Percentiles rank a stretch among this genome's conserved stretches.
phyloP scores from a whole-genome alignment of 2,888 invertebrate species.

The Plagiodera versicolora region DNA sequence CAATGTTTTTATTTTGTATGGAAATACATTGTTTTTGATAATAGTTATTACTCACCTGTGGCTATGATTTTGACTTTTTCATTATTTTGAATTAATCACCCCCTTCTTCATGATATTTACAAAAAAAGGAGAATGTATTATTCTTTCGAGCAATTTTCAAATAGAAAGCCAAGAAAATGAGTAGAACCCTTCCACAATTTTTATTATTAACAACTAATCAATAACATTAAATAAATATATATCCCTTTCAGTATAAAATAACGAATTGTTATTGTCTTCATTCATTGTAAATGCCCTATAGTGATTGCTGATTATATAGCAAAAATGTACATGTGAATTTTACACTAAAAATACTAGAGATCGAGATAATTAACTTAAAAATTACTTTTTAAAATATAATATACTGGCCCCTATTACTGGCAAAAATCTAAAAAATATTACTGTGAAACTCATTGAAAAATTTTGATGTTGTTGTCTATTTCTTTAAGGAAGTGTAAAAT shows the following conservation, averaged over 20 bases:
- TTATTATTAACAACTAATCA: slow-evolving; percentile 42
- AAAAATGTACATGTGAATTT: slow-evolving; percentile 23
- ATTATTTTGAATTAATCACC: too few relatives aligned
- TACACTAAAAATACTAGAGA: slow-evolving; percentile 30
- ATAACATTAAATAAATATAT: slow-evolving; percentile 45
- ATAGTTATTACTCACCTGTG: not conserved
- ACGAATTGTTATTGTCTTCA: slow-evolving; percentile 30
- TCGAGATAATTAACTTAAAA: slow-evolving; percentile 25
- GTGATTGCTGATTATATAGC: slow-evolving; percentile 22
- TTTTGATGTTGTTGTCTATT: too few relatives aligned
- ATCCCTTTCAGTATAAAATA: slow-evolving; percentile 33
- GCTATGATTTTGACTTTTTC: not conserved
- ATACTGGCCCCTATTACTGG: slow-evolving; percentile 49
- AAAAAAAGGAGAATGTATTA: too few relatives aligned
- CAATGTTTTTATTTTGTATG: not conserved
- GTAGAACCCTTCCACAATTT: slow-evolving; percentile 37
- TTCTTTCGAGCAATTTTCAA: too few relatives aligned
- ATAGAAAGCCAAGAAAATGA: slow-evolving; percentile 10
- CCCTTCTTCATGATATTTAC: too few relatives aligned
- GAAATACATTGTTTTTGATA: slow-evolving; percentile 3
- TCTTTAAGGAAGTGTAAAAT: too few relatives aligned
- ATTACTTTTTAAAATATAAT: slow-evolving; percentile 31
- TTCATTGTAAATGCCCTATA: slow-evolving; percentile 29
- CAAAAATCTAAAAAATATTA: slow-evolving; percentile 34
- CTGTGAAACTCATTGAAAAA: slow-evolving; percentile 13